Percentiles rank a stretch among this genome's conserved stretches.
Conservation (phyloP, 1,140 invertebrate genomes). For the Orchestia grillus region DNA sequence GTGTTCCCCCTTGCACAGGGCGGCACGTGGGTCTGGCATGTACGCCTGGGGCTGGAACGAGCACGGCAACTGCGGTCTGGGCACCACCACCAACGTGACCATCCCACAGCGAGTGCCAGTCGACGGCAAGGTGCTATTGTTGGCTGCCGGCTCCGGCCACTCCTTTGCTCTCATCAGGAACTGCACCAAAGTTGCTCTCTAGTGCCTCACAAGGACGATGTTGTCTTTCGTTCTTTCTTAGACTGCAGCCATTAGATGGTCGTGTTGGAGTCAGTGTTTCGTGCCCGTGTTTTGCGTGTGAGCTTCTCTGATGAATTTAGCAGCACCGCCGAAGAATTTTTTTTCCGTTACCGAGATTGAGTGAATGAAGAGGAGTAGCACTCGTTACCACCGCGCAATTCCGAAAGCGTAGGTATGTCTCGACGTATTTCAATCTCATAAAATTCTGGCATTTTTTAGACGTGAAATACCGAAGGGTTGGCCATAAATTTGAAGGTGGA, state of each 20-base stretch:
- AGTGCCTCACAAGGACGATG: slow-evolving; percentile 14
- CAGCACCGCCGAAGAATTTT: neutral
- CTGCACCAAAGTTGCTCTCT: slow-evolving; percentile 55
- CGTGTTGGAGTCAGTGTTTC: neutral
- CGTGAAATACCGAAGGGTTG: neutral
- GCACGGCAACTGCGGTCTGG: slow-evolving; percentile 87
- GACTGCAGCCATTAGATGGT: neutral
- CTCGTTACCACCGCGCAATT: neutral
- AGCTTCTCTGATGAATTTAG: neutral
- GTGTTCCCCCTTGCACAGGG: neutral
- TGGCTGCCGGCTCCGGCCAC: slow-evolving; percentile 65
- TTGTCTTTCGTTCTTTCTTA: neutral
- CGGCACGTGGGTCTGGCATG: slow-evolving; percentile 72
- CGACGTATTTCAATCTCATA: neutral
- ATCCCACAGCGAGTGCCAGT: slow-evolving; percentile 71
- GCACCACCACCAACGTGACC: slow-evolving; percentile 76
- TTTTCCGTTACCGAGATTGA: neutral
- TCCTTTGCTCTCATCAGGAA: slow-evolving; percentile 66
- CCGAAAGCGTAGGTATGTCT: neutral
- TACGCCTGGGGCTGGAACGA: slow-evolving; percentile 94
- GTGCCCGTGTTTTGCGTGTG: neutral
- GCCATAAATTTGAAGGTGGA: neutral
- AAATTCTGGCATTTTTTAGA: neutral
- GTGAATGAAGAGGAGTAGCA: neutral
- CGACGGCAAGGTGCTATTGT: slow-evolving; percentile 69